Evolutionary conservation across 2,797 vertebrate species (phyloP).

Genomic region (Syncerus caffer): DNA sequence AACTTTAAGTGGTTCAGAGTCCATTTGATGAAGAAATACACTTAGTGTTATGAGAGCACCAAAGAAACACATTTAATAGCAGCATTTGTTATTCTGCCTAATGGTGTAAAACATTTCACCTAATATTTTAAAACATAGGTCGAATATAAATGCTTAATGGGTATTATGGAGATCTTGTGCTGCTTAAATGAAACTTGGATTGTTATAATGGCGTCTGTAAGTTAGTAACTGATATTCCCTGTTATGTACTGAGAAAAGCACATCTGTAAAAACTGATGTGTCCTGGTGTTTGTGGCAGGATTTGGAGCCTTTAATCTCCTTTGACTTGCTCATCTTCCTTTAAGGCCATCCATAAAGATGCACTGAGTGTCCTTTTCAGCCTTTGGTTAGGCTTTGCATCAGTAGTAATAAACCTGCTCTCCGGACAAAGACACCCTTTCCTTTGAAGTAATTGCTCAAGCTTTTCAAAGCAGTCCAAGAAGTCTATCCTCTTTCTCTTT

Average conservation of each 20-base stretch:
- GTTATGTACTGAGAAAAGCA: slow-evolving; percentile 62
- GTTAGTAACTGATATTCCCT: slow-evolving; percentile 4
- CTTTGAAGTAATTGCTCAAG: slow-evolving; percentile 84
- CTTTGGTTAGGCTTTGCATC: slow-evolving; percentile 82
- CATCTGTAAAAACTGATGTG: slow-evolving; percentile 62
- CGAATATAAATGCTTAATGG: not conserved
- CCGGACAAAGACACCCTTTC: slow-evolving; percentile 80
- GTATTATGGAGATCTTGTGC: not conserved
- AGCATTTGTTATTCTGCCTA: slow-evolving; percentile 37
- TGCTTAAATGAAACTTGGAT: not conserved
- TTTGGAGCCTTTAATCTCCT: slow-evolving; percentile 82
- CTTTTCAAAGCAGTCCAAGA: slow-evolving; percentile 82
- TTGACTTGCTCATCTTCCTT: slow-evolving; percentile 82
- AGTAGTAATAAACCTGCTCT: slow-evolving; percentile 85
- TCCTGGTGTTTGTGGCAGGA: slow-evolving; percentile 61
- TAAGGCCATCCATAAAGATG: slow-evolving; percentile 82
- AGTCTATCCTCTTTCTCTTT: slow-evolving; percentile 74
- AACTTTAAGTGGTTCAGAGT: slow-evolving; percentile 68
- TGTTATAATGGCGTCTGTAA: not conserved
- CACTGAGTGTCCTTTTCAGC: slow-evolving; percentile 79
- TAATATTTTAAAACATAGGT: not conserved
- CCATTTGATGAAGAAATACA: slow-evolving; percentile 57
- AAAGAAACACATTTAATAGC: slow-evolving; percentile 53
- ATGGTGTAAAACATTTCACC: slow-evolving; percentile 28
- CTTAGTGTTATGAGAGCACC: slow-evolving; percentile 21